A percentile compares a stretch with the other conserved stretches of the same genome.
phyloP scores from a whole-genome alignment of 2,888 invertebrate species.

The Pandemis cinnamomeana region DNA sequence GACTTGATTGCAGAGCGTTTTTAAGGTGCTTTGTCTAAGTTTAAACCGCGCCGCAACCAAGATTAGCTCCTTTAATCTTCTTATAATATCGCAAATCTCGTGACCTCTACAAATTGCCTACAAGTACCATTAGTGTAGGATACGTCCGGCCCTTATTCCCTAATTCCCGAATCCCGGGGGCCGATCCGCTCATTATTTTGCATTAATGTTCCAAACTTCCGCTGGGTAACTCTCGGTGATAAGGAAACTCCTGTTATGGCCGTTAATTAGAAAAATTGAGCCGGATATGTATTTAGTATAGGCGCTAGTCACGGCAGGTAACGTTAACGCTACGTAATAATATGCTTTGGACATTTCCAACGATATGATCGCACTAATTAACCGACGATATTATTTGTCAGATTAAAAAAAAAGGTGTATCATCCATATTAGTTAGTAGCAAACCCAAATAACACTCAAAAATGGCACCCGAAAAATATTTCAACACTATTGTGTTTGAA shows the following conservation, averaged over 20 bases:
- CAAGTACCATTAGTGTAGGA: conserved; percentile 67
- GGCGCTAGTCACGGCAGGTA: neutral
- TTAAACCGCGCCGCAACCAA: neutral
- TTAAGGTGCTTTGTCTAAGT: neutral
- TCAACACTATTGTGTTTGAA: too few species aligned
- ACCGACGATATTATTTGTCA: neutral
- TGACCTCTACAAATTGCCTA: conserved; percentile 65
- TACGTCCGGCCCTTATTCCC: conserved; percentile 64
- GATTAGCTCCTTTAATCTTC: conserved; percentile 9
- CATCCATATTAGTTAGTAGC: too few species aligned
- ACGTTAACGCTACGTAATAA: neutral
- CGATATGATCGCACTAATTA: neutral
- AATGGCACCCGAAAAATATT: too few species aligned
- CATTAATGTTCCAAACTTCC: conserved; percentile 77
- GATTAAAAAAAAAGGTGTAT: too few species aligned
- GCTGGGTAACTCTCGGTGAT: conserved; percentile 68
- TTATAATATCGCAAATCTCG: conserved; percentile 56
- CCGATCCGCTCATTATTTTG: conserved; percentile 76
- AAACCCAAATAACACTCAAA: too few species aligned
- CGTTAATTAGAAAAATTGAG: conserved; percentile 62
- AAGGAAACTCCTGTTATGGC: conserved; percentile 66
- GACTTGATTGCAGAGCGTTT: neutral
- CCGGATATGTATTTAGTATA: conserved; percentile 31
- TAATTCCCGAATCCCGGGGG: conserved; percentile 62
- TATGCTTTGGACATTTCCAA: neutral